Conservation (phyloP, 2,888 invertebrate species). For the Teleiodes luculella region DNA sequence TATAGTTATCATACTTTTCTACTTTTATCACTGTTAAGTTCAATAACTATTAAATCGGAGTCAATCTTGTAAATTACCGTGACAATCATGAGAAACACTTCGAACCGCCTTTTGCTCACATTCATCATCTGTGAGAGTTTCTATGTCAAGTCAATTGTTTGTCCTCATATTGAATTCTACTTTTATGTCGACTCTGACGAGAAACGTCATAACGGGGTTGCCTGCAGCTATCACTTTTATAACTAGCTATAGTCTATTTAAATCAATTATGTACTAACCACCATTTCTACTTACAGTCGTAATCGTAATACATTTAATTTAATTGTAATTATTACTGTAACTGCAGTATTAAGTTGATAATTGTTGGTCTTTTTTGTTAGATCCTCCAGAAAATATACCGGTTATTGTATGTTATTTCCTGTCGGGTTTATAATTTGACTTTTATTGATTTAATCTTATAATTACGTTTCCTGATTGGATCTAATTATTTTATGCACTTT, state of each 20-base stretch:
- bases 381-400: too few relatives aligned
- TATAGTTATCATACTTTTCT: neutral
- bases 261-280: too few relatives aligned
- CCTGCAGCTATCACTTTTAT: neutral
- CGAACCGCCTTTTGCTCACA: constrained; percentile 44
- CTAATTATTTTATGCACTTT: neutral
- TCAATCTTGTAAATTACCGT: constrained; percentile 46
- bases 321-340: too few relatives aligned
- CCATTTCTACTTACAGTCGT: too few relatives aligned
- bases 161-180: constrained; percentile 41
- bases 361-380: too few relatives aligned
- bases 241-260: neutral
- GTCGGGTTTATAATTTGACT: too few relatives aligned
- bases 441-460: too few relatives aligned
- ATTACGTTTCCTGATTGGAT: neutral
- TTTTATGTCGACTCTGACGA: neutral
- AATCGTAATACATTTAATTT: too few relatives aligned
- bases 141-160: constrained; percentile 47
- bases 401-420: too few relatives aligned
- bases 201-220: constrained; percentile 13
- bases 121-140: constrained; percentile 43
- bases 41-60: neutral
- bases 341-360: too few relatives aligned
- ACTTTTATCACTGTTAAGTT: neutral
- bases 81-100: constrained; percentile 60